Conservation (phyloP, 2,888 invertebrate species). For the Trissonchulus latispiculum region DNA sequence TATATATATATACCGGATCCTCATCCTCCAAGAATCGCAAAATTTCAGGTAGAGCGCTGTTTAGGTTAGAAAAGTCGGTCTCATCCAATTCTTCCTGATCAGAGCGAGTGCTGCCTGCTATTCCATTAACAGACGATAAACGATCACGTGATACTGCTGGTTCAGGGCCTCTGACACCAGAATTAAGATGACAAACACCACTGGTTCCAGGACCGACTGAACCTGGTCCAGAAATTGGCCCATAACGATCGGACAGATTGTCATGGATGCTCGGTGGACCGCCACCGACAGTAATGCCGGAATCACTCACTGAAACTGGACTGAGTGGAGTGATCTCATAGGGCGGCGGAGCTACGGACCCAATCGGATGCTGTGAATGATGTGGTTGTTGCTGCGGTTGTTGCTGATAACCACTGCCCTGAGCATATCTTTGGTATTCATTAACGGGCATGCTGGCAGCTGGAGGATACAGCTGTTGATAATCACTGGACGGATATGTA, state of each 20-base stretch:
- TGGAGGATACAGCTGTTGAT: not conserved
- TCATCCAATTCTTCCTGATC: not conserved
- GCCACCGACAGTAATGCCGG: not conserved
- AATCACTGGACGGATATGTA: too few species aligned
- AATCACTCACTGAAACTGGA: not conserved
- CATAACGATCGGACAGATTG: not conserved
- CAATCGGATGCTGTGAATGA: too few species aligned
- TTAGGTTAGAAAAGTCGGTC: not conserved
- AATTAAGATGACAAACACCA: too few species aligned
- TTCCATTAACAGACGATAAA: not conserved
- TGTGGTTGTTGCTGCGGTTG: not conserved
- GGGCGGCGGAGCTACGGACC: not conserved
- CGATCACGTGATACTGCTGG: too few species aligned
- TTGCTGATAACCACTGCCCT: not conserved
- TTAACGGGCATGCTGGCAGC: not conserved
- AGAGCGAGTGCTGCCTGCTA: constrained; percentile 13
- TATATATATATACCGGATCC: constrained; percentile 1
- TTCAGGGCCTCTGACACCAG: too few species aligned
- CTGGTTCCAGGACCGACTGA: too few species aligned
- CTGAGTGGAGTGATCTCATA: not conserved
- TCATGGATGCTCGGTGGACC: not conserved
- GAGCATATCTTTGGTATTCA: too few species aligned
- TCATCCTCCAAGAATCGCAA: constrained; percentile 11
- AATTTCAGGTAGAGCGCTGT: constrained; percentile 4
- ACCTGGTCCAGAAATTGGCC: too few species aligned